Percentiles rank a stretch among this genome's conserved stretches.
Evolutionary conservation across 2,113 vertebrate genomes (phyloP).

Genomic region (Morone saxatilis): DNA sequence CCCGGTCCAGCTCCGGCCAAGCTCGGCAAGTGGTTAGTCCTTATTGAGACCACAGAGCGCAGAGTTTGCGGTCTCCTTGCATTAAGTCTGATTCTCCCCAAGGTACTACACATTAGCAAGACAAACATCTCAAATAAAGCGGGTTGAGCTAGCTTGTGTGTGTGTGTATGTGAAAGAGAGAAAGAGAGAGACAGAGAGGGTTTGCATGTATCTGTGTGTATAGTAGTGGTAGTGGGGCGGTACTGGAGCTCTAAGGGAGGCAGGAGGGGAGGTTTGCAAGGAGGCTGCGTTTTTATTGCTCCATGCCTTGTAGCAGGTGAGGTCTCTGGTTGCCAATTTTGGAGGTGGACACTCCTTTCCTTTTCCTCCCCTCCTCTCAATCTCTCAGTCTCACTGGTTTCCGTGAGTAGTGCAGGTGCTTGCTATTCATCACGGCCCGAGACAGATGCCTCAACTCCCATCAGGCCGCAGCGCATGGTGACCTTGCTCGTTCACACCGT

Average conservation of each 20-base stretch:
- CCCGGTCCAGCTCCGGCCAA: constrained; percentile 44
- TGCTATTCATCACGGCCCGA: constrained; percentile 79
- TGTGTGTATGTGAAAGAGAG: constrained; percentile 8
- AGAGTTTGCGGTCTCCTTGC: constrained; percentile 69
- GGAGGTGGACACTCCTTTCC: constrained; percentile 66
- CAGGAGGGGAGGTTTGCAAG: constrained; percentile 41
- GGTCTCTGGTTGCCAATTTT: constrained; percentile 82
- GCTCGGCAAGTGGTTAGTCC: constrained; percentile 56
- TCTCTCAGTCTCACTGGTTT: constrained; percentile 65
- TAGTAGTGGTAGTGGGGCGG: not conserved
- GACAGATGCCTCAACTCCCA: constrained; percentile 84
- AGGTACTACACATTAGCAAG: constrained; percentile 80
- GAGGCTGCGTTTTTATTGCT: constrained; percentile 72
- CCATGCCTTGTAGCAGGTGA: constrained; percentile 80
- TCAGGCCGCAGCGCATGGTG: constrained; percentile 68
- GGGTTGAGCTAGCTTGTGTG: constrained; percentile 37
- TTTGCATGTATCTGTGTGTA: constrained; percentile 29
- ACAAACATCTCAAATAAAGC: constrained; percentile 78
- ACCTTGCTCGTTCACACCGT: constrained; percentile 72
- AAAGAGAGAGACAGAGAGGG: no score
- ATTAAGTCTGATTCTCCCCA: constrained; percentile 77
- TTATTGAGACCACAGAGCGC: constrained; percentile 72
- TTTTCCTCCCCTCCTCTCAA: constrained; percentile 56
- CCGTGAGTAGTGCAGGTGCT: constrained; percentile 83
- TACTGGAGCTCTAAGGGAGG: constrained; percentile 18